Conservation (phyloP, 2,797 vertebrate species). For the Eutrigla gurnardus region DNA sequence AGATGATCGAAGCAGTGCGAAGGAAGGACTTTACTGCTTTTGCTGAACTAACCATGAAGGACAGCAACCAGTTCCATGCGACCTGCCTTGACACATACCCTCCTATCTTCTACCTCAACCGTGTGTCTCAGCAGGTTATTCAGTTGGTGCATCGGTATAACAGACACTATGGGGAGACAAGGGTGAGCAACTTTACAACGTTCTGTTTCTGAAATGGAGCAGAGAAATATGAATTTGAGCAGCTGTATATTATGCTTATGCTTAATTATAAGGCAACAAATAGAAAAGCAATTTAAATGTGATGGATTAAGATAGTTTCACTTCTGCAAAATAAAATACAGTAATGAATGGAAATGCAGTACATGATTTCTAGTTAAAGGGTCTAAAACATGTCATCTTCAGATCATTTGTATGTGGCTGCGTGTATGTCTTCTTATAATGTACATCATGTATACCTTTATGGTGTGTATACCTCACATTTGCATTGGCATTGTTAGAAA, state of each 20-base stretch:
- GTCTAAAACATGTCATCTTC: background rate
- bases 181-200: slow-evolving; percentile 78
- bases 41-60: slow-evolving; percentile 93
- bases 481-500: too few relatives aligned
- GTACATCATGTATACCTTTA: background rate
- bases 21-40: slow-evolving; percentile 89
- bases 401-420: background rate
- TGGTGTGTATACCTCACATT: background rate
- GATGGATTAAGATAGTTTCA: background rate
- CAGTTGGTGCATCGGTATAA: slow-evolving; percentile 91
- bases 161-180: slow-evolving; percentile 83
- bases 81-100: slow-evolving; percentile 98
- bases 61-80: slow-evolving; percentile 98
- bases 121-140: slow-evolving; percentile 88
- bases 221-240: background rate
- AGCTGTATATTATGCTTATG: background rate
- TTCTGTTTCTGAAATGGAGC: background rate
- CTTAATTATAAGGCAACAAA: background rate
- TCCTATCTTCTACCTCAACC: slow-evolving; percentile 94
- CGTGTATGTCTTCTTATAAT: background rate
- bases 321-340: background rate
- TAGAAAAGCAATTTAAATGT: background rate
- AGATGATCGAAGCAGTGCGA: slow-evolving; percentile 87
- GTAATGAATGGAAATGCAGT: background rate
- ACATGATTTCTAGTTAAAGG: background rate